Conservation (phyloP, 2,113 vertebrate species). For the Campylomormyrus numenius region DNA sequence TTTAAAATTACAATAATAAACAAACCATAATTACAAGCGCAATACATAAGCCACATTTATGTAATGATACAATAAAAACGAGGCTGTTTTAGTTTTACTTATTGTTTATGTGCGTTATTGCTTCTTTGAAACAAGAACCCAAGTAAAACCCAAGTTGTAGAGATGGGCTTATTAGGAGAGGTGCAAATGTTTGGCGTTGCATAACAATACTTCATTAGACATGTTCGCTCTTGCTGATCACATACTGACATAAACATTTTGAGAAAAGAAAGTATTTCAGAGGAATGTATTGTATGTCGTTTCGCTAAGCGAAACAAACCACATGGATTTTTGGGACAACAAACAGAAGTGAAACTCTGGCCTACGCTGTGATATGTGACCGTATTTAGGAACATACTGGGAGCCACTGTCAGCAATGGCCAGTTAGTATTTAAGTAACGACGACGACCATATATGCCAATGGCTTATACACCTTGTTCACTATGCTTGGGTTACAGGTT, state of each 20-base stretch:
- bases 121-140: background rate
- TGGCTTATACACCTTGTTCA: background rate
- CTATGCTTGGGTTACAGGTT: background rate
- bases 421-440: background rate
- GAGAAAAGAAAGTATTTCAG: background rate
- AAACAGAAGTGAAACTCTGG: background rate
- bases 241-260: conserved; percentile 1
- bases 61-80: background rate
- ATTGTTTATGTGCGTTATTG: background rate
- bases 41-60: background rate
- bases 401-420: background rate
- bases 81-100: background rate
- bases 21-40: background rate
- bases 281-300: background rate
- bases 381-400: background rate
- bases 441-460: background rate
- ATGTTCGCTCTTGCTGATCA: conserved; percentile 10
- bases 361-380: background rate
- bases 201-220: conserved; percentile 6
- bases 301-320: background rate
- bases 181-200: background rate
- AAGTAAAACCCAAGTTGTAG: background rate
- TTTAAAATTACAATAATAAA: background rate
- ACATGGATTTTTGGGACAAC: background rate
- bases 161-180: background rate